Evolutionary conservation across 1,140 invertebrate genomes (phyloP).

Genomic region (Lepidurus packardi): DNA sequence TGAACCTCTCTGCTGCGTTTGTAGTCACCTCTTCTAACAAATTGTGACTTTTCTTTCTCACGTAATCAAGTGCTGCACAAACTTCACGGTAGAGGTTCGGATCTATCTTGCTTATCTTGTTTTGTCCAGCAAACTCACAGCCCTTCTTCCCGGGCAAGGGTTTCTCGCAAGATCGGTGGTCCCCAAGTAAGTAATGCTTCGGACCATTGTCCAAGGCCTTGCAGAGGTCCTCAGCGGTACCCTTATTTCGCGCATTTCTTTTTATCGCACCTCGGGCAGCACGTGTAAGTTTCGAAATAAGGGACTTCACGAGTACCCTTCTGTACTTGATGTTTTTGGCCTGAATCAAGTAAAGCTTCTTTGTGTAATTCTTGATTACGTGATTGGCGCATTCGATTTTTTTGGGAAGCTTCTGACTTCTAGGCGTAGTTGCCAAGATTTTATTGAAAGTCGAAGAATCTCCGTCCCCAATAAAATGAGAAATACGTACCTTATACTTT

Average conservation of each 20-base stretch:
- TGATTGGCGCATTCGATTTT: too few species aligned
- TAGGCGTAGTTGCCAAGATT: too few species aligned
- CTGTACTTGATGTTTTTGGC: too few species aligned
- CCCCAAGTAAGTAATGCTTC: background rate
- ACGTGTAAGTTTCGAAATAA: background rate
- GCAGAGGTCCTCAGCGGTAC: background rate
- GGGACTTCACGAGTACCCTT: background rate
- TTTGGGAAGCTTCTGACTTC: too few species aligned
- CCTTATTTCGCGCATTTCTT: background rate
- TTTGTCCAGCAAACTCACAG: background rate
- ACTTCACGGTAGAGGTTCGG: background rate
- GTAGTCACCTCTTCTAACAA: slow-evolving; percentile 23
- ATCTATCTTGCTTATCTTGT: background rate
- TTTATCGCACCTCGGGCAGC: background rate
- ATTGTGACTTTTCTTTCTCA: slow-evolving; percentile 2
- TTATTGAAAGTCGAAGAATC: too few species aligned
- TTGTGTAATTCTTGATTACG: too few species aligned
- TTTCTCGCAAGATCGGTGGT: background rate
- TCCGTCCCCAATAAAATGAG: too few species aligned
- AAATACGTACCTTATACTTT: too few species aligned
- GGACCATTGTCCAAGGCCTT: background rate
- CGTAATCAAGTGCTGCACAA: background rate
- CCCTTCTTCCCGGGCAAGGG: background rate
- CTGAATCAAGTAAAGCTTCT: too few species aligned
- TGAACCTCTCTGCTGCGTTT: slow-evolving; percentile 19